Evolutionary conservation across 1,140 invertebrate species (phyloP).

Genomic region (Oncopeltus fasciatus): DNA sequence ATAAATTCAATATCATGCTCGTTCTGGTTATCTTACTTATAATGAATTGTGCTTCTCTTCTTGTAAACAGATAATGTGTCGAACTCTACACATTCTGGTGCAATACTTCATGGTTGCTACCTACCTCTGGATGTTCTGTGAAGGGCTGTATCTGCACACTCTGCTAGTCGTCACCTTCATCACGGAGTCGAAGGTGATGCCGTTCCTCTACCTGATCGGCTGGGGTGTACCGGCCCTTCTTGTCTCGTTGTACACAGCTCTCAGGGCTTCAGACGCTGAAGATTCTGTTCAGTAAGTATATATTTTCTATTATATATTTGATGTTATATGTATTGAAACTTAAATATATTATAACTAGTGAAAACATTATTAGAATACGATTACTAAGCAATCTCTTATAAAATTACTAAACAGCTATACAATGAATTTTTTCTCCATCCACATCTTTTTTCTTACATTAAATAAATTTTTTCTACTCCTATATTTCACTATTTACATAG

Average conservation of each 20-base stretch:
- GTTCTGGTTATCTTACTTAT: too few species aligned
- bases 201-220: conserved; percentile 49
- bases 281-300: conserved; percentile 24
- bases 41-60: too few species aligned
- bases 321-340: too few species aligned
- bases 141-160: conserved; percentile 67
- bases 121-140: conserved; percentile 70
- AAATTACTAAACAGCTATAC: too few species aligned
- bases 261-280: conserved; percentile 18
- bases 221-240: conserved; percentile 40
- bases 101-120: conserved; percentile 63
- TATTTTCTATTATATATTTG: not conserved
- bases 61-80: conserved; percentile 24
- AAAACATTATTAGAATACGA: too few species aligned
- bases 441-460: too few species aligned
- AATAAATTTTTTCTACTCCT: too few species aligned
- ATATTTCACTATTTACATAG: too few species aligned
- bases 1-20: too few species aligned
- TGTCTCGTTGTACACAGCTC: conserved; percentile 21
- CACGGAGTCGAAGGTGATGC: conserved; percentile 47
- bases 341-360: too few species aligned
- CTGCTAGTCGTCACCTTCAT: conserved; percentile 59
- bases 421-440: too few species aligned
- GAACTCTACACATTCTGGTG: conserved; percentile 24
- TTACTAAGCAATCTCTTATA: too few species aligned